Base-by-base conservation (phyloP, 2,797 vertebrate species). In the Aeoliscus strigatus region DNA sequence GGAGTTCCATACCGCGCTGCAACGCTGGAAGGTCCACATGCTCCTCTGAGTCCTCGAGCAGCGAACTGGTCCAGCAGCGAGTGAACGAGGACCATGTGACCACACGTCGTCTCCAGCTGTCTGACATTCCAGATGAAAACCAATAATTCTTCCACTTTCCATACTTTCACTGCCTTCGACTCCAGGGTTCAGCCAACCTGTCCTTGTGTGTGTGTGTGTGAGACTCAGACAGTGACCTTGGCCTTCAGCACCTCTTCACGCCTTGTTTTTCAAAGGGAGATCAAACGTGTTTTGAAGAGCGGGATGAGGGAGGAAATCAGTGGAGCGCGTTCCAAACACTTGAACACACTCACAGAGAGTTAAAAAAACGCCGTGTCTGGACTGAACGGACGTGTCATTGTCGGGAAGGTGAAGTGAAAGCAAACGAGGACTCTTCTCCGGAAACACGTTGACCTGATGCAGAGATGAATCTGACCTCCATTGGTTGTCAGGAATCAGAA, bases 211-310 rank as follows among this genome's bases (percentile, higher is more conserved):
- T 37, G 33, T 46, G 27, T n/a, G n/a, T n/a, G n/a, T n/a, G n/a
- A n/a, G n/a, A n/a, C n/a, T 73, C 71, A 70, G 59, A 65, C 18
- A 27, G 34, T 54, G 78, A 70, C 83, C 83, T 87, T 85, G 82
- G 79, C n/a, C 75, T 80, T 79, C 68, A 64, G 50, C 70, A 71
- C 80, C 71, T 82, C 68, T 79, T 62, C 59, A 38, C 38, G 67
- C 49, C 71, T 62, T 83, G 76, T 79, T 83, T 85, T 77, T 73
- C 42, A 66, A 55, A 66, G 54, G 35, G 32, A 80, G 75, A 79
- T 84, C 78, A 84, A 82, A 81, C 49, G 51, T 28, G 4, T 54
- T 68, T 62, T 70, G 6, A 46, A 65, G 28, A 76, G 56, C 10
- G 13, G 69, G 61, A 65, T 61, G 43, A 76, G 67, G 79, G 80